Base-by-base conservation (phyloP, 2,797 vertebrate species). In the Pygocentrus nattereri region DNA sequence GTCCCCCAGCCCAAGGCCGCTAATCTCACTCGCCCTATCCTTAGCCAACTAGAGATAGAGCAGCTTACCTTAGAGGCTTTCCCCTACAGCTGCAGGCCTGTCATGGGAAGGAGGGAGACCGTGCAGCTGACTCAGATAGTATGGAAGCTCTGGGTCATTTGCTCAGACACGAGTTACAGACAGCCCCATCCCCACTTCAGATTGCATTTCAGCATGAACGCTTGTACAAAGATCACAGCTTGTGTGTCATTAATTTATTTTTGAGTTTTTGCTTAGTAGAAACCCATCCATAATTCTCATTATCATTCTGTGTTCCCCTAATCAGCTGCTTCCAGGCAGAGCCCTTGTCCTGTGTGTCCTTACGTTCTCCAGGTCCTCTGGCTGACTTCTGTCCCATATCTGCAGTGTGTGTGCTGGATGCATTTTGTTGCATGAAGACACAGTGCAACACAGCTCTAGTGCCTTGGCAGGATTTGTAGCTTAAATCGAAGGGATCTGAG, bases 1-100 rank as follows among this genome's bases (percentile, higher is more conserved):
- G 81, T 88, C 84, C 85, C 74, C 72, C 70, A 85, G 69, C 74
- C 83, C 89, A 88, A 87, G 88, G 86, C 82, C 86, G 71, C 34
- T 76, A 77, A 85, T 73, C 72, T 85, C 78, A 30, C 62, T 44
- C 41, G 41, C 77, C 61, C 52, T 73, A 49, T 82, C 54, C 54
- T 67, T 74, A 72, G 50, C 67, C 59, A 78, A 19, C 27, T 5
- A 65, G 69, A 68, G 75, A 67, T 67, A 71, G 69, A 65, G 52
- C 30, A 1, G 31, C 34, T 25, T 44, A 19, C 72, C n/a, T 74
- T n/a, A 31, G 30, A 80, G 68, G 76, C 70, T 71, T 80, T 18
- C 69, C 80, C 54, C 50, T 74, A 72, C 77, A 81, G 61, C 76
- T 87, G 72, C 81, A 84, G 47, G n/a, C 18, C 47, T 23, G 56